These are phyloP conservation scores for Mallotus villosus DNA, from an alignment of 2,797 vertebrate genomes.

Conservation along the genomic window DNA sequence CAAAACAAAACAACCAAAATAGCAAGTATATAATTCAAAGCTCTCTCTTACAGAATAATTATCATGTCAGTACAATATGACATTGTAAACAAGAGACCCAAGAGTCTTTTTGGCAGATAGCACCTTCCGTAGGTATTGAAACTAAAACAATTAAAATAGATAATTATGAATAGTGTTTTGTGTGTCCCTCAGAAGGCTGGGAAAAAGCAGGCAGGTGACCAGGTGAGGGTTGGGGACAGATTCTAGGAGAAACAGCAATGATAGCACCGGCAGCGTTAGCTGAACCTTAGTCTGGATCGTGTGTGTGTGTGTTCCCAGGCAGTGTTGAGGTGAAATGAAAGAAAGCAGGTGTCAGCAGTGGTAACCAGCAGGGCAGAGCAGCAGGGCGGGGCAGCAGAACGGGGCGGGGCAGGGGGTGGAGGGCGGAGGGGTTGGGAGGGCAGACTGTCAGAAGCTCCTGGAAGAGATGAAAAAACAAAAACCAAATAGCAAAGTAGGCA, in stretches of 20 bases:
- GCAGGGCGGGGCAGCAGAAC: constrained; percentile 83
- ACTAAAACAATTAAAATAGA: constrained; percentile 11
- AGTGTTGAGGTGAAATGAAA: constrained; percentile 90
- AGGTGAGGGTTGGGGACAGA: constrained; percentile 45
- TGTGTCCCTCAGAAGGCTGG: constrained; percentile 27
- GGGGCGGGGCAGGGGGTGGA: constrained; percentile 77
- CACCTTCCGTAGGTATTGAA: constrained; percentile 22
- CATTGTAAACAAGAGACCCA: background rate
- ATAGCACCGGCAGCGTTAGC: constrained; percentile 51
- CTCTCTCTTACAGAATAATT: background rate
- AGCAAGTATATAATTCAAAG: background rate
- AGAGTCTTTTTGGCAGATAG: constrained; percentile 28
- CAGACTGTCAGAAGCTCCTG: constrained; percentile 86
- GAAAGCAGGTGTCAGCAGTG: constrained; percentile 89
- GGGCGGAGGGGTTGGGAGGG: constrained; percentile 78
- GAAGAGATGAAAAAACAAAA: constrained; percentile 80
- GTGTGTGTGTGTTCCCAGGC: constrained; percentile 49
- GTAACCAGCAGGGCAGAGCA: constrained; percentile 82
- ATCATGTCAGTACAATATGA: too few species aligned
- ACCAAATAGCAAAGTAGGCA: constrained; percentile 65
- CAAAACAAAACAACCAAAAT: constrained; percentile 19
- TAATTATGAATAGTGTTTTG: too few species aligned
- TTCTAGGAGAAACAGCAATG: constrained; percentile 58
- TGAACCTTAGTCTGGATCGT: constrained; percentile 43
- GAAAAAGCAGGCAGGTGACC: constrained; percentile 42